phyloP scores from a whole-genome alignment of 2,797 vertebrate species.

The Sebastiscus tertius region DNA sequence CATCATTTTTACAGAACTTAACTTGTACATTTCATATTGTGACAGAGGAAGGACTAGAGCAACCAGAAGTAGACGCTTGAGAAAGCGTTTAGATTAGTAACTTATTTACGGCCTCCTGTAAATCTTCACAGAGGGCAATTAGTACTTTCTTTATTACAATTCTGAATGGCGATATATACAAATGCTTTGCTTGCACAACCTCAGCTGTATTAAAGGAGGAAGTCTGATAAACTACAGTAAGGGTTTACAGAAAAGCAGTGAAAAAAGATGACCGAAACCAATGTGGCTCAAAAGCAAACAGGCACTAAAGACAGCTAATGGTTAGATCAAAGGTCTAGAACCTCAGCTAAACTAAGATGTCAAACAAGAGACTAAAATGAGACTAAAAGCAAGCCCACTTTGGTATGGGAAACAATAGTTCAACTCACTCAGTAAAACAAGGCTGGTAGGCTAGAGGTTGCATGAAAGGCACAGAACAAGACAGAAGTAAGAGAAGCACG shows the following conservation, averaged over 20 bases:
- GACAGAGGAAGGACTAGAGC: not conserved
- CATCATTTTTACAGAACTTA: not conserved
- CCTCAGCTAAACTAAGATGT: not conserved
- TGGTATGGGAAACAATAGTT: not conserved
- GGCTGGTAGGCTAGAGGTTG: not conserved
- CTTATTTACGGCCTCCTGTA: not conserved
- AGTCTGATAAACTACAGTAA: not conserved
- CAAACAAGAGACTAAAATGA: not conserved
- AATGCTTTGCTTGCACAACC: not conserved
- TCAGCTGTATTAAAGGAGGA: not conserved
- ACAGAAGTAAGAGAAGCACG: not conserved
- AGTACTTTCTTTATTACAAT: not conserved
- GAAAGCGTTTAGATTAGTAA: not conserved
- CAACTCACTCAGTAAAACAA: not conserved
- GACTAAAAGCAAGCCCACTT: not conserved
- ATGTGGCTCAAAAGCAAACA: not conserved
- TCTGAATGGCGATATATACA: not conserved
- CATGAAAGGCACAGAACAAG: not conserved
- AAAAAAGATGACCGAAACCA: not conserved
- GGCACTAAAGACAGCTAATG: not conserved
- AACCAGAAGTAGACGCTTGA: not conserved
- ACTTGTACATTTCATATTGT: not conserved
- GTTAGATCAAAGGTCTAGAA: not conserved
- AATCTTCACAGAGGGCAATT: not conserved
- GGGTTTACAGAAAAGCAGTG: not conserved